A percentile compares a stretch with the other conserved stretches of the same genome.
Conservation (phyloP, 2,797 vertebrate genomes). For the Spondyliosoma cantharus region DNA sequence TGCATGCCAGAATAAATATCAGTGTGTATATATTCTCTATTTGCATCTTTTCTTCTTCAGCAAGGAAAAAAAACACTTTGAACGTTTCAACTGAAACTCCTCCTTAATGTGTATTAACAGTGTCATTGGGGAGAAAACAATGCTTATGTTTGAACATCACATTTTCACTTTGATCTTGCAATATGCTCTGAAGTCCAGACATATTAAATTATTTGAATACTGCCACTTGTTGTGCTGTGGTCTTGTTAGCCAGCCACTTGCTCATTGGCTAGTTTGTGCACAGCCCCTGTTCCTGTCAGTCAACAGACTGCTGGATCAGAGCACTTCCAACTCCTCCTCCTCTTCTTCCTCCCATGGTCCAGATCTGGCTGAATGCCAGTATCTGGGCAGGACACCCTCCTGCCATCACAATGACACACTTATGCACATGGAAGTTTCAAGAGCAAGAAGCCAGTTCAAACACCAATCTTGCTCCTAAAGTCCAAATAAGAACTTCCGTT, state of each 20-base stretch:
- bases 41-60: conserved; percentile 33
- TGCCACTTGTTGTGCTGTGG: conserved; percentile 31
- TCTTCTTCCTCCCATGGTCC: conserved; percentile 51
- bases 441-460: conserved; percentile 17
- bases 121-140: conserved; percentile 11
- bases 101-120: conserved; percentile 6
- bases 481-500: conserved; percentile 17
- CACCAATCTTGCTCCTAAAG: conserved; percentile 21
- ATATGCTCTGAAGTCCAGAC: conserved; percentile 11
- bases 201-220: conserved; percentile 28
- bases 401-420: conserved; percentile 35
- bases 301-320: conserved; percentile 56
- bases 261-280: conserved; percentile 51
- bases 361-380: conserved; percentile 71
- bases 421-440: conserved; percentile 1
- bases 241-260: conserved; percentile 43
- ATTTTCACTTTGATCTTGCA: conserved; percentile 53
- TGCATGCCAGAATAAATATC: conserved; percentile 56
- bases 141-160: conserved; percentile 17
- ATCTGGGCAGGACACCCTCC: conserved; percentile 72
- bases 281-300: conserved; percentile 77
- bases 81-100: conserved; percentile 22
- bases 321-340: conserved; percentile 40
- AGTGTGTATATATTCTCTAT: conserved; percentile 21
- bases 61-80: conserved; percentile 46